Conservation (phyloP, 2,113 vertebrate species). For the Coregonus clupeaformis region DNA sequence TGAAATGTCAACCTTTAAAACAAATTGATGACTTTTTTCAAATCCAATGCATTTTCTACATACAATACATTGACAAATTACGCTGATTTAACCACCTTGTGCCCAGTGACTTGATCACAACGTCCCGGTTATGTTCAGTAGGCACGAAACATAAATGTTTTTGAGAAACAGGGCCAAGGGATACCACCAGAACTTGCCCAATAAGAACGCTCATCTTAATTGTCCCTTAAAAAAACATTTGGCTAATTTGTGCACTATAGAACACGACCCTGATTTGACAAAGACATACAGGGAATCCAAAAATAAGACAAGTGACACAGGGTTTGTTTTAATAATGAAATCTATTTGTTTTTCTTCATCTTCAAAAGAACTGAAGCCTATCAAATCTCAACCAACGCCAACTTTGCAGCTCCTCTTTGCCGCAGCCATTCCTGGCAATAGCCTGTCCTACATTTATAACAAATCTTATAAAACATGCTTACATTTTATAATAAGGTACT, state of each 20-base stretch:
- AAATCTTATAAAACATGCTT: constrained; percentile 69
- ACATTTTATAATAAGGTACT: constrained; percentile 46
- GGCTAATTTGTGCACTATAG: not conserved
- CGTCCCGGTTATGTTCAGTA: no score
- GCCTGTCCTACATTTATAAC: constrained; percentile 46
- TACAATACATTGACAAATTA: no score
- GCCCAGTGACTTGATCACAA: no score
- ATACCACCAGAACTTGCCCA: no score
- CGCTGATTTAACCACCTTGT: no score
- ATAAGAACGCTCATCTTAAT: no score
- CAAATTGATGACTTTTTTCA: no score
- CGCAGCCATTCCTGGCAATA: constrained; percentile 35
- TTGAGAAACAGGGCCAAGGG: no score
- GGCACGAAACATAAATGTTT: no score
- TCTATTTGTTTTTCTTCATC: constrained; percentile 70
- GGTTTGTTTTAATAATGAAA: constrained; percentile 55
- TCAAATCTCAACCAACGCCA: constrained; percentile 60
- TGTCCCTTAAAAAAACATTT: no score
- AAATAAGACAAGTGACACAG: constrained; percentile 27
- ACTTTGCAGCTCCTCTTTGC: constrained; percentile 11
- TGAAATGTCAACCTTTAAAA: no score
- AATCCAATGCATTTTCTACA: no score
- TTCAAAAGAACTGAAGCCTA: constrained; percentile 64
- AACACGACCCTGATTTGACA: not conserved
- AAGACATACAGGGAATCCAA: constrained; percentile 25